Evolutionary conservation across 2,113 vertebrate genomes (phyloP), one percentile per base, ranked within the genome.

Genomic region (Archilochus colubris): DNA sequence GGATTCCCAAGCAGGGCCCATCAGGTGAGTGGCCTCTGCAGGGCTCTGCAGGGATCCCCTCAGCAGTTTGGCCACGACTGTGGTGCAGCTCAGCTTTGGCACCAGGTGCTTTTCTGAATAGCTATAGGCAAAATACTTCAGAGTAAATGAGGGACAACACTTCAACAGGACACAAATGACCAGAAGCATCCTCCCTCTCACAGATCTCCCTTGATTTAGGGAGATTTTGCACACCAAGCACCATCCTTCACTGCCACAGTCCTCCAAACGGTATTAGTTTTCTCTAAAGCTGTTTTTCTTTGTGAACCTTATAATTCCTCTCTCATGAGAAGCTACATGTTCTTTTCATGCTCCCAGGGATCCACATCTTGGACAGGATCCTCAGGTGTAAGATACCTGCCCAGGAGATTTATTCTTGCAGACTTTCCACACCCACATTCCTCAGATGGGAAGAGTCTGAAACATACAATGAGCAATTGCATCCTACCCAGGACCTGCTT

Each of bases 291-390:
- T 1, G 0, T 7, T 53, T 10, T 48, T 12, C 19, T 38, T 7
- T 54, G 5, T 43, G 3, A 16, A 27, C 12, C 24, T 30, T 12
- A 2, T 7, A 19, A 55, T 10, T 10, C 0, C 4, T 8, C 11
- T 18, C 38, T 16, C 2, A 12, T 4, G 14, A 46, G 27, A 44
- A 66, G 20, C 7, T 15, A 5, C 4, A 1, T 3, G 33, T 17
- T 15, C 5, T 28, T 80, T 46, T 21, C 25, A 3, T 54, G 40
- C 10, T 15, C 4, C 6, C 5, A 1, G 0, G 3, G 22, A 8
- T 33, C 33, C 7, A 0, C 19, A 16, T 2, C 48, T 51, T 10
- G 25, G 50, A 12, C 31, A 5, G 46, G 23, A 12, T 23, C 43
- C 33, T 28, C 2, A 20, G 16, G 28, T 23, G 21, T 22, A 28